Evolutionary conservation across 2,113 vertebrate species (phyloP).

Genomic region (Triplophysa tibetana): DNA sequence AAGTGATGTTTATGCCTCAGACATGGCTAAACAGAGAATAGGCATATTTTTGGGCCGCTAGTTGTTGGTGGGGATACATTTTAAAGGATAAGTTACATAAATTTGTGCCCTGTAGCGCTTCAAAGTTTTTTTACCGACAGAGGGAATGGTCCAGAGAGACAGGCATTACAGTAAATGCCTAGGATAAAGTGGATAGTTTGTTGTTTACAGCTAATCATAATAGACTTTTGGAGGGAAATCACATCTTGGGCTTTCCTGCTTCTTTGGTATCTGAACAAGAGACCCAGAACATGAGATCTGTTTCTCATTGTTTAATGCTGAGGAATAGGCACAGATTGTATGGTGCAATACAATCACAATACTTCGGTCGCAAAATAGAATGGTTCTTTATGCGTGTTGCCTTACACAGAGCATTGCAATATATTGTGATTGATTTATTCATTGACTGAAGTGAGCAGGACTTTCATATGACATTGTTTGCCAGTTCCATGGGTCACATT

Average conservation of each 20-base stretch:
- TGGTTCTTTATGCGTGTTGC: background rate
- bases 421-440: constrained; percentile 11
- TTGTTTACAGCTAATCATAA: constrained; percentile 40
- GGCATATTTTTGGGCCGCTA: background rate
- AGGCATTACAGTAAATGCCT: constrained; percentile 16
- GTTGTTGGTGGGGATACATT: constrained; percentile 9
- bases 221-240: constrained; percentile 40
- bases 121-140: constrained; percentile 25
- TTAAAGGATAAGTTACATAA: constrained; percentile 2
- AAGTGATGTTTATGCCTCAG: constrained; percentile 40
- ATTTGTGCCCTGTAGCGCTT: constrained; percentile 8
- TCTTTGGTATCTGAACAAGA: constrained; percentile 15
- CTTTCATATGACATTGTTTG: constrained; percentile 15
- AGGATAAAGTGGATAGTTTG: constrained; percentile 31
- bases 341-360: constrained; percentile 9
- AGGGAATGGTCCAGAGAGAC: background rate
- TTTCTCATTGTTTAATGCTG: background rate
- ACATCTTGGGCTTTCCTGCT: constrained; percentile 30
- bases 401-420: background rate
- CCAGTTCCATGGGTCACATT: constrained; percentile 23
- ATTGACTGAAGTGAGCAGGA: constrained; percentile 11
- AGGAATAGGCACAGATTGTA: background rate
- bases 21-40: constrained; percentile 18
- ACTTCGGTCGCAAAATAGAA: background rate
- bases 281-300: background rate